Percentiles rank a stretch among this genome's conserved stretches.
Evolutionary conservation across 2,113 vertebrate species (phyloP).

Genomic region (Syngnathus typhle): DNA sequence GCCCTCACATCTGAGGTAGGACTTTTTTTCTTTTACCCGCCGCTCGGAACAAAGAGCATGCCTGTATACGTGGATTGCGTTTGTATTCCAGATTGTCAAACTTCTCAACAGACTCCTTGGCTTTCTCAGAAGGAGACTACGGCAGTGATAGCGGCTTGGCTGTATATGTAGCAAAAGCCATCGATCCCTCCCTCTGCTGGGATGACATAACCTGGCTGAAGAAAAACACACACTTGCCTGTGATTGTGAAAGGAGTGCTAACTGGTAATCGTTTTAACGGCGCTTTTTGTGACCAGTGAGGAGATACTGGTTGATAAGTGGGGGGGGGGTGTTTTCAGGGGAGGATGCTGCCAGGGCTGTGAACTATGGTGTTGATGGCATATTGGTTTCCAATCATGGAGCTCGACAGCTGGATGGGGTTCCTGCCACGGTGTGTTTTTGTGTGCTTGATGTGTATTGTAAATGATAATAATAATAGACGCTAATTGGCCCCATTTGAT

Average conservation of each 20-base stretch:
- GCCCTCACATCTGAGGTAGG: conserved; percentile 85
- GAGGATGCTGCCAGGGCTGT: conserved; percentile 83
- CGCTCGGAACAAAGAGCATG: background rate
- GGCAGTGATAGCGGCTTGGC: conserved; percentile 85
- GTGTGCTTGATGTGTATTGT: conserved; percentile 10
- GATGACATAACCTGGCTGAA: conserved; percentile 87
- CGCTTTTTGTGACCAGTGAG: background rate
- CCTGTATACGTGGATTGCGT: background rate
- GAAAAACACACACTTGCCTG: conserved; percentile 77
- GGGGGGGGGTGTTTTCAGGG: conserved; percentile 56
- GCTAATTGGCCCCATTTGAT: too few species aligned
- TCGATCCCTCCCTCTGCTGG: conserved; percentile 82
- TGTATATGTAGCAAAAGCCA: conserved; percentile 80
- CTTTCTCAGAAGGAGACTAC: conserved; percentile 79
- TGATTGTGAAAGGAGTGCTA: conserved; percentile 85
- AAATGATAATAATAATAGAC: too few species aligned
- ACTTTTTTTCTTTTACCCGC: background rate
- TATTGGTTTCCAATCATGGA: conserved; percentile 94
- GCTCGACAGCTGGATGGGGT: conserved; percentile 79
- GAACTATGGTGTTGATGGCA: conserved; percentile 79
- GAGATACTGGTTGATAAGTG: background rate
- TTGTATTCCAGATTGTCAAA: conserved; percentile 80
- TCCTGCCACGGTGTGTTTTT: conserved; percentile 74
- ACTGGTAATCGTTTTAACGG: conserved; percentile 65
- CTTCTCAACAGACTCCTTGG: conserved; percentile 78